These are phyloP conservation scores for Zaprionus vittiger DNA, from an alignment of 1,140 invertebrate species.

Conservation along the genomic window DNA sequence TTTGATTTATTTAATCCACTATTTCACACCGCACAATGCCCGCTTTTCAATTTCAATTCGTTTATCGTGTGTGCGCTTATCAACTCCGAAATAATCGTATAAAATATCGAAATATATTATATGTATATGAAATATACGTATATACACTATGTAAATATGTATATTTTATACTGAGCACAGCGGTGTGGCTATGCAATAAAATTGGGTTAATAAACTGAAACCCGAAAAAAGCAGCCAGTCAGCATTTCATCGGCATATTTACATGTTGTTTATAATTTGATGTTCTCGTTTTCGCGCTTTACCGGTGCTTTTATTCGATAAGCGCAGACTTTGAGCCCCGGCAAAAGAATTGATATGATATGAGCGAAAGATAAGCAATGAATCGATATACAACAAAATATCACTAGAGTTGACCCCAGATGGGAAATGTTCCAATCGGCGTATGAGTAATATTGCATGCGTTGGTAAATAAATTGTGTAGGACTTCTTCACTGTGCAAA, in stretches of 20 bases:
- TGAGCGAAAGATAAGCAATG: conserved; percentile 30
- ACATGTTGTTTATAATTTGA: conserved; percentile 72
- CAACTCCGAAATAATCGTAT: conserved; percentile 10
- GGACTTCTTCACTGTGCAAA: conserved; percentile 13
- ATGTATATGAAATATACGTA: neutral
- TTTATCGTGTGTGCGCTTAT: conserved; percentile 5
- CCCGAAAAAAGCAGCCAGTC: conserved; percentile 51
- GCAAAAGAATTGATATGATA: conserved; percentile 30
- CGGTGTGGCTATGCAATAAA: conserved; percentile 16
- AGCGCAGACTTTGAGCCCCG: conserved; percentile 54
- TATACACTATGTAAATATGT: neutral
- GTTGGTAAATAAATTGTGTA: conserved; percentile 12
- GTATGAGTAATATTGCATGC: conserved; percentile 51
- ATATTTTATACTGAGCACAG: neutral
- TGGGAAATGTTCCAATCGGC: conserved; percentile 37
- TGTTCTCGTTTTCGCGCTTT: conserved; percentile 38
- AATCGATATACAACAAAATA: conserved; percentile 58
- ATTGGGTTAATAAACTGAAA: conserved; percentile 76
- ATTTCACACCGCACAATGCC: neutral
- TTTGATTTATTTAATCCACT: neutral
- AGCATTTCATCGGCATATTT: conserved; percentile 73
- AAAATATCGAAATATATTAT: conserved; percentile 8
- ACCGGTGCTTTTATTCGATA: conserved; percentile 20
- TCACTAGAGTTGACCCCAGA: conserved; percentile 4
- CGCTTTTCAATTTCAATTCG: conserved; percentile 1